Evolutionary conservation across 1,140 invertebrate genomes (phyloP), one percentile per base, ranked within the genome.

Genomic region (Glossosoma conforme): DNA sequence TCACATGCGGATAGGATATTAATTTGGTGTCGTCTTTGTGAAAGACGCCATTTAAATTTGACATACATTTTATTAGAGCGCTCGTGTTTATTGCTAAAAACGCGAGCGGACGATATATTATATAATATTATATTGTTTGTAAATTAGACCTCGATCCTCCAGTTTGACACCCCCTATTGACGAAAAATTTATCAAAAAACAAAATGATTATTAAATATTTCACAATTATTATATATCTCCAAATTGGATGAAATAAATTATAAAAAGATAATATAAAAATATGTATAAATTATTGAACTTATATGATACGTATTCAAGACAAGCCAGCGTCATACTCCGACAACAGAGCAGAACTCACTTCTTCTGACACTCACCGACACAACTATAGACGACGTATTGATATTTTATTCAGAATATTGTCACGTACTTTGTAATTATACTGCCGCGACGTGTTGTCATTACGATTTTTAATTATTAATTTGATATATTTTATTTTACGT

Each of bases 11-110:
- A 28, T n/a, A 28, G 13, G 41, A 40, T 9, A 48, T 40, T n/a
- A n/a, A 21, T 56, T 56, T 46, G 18, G 28, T 42, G 54, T 33
- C 38, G 17, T 51, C 47, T 51, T 17, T 15, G 21, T 28, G 11
- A 22, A 32, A 55, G 53, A 55, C 41, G 28, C 32, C 47, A 25
- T 41, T 33, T 42, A 51, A 50, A 56, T 51, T 47, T 48, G 25
- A 43, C 40, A 42, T 52, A 42, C 44, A 36, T 44, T 44, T 24
- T 36, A 51, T 51, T 25, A 35, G 40, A 52, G 44, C 50, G 49
- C 44, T 57, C 36, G 44, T 57, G 52, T 57, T 49, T 52, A 49
- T 49, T 44, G 15, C 40, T 32, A 41, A 35, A n/a, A 52, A 52
- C 50, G 46, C 44, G 38, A 47, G 40, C 37, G 55, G 50, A 57